Percentiles rank a stretch among this genome's conserved stretches.
phyloP scores from a whole-genome alignment of 2,888 invertebrate species.

The Pandemis cinnamomeana region DNA sequence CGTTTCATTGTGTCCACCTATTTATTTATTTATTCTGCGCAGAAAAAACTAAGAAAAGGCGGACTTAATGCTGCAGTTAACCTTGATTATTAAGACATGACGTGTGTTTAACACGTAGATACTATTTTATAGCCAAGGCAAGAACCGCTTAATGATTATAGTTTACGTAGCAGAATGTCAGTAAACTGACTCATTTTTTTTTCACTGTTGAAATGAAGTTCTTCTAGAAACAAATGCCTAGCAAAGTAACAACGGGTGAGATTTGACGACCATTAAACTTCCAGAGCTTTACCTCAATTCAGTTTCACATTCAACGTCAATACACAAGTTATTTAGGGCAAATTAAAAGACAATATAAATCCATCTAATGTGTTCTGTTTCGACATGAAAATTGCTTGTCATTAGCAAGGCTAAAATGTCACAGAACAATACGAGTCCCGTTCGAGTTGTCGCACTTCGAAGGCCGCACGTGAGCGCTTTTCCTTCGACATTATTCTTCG shows the following conservation, averaged over 20 bases:
- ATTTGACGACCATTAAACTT: background rate
- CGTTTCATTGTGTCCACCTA: constrained; percentile 25
- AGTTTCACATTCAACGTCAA: constrained; percentile 46
- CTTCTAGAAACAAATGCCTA: background rate
- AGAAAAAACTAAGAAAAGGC: constrained; percentile 37
- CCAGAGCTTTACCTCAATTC: constrained; percentile 15
- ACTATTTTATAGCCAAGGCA: background rate
- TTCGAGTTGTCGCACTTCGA: constrained; percentile 56
- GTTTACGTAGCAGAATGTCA: background rate
- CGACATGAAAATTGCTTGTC: constrained; percentile 82
- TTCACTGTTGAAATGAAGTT: background rate
- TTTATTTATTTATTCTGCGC: constrained; percentile 34
- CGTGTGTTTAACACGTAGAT: background rate
- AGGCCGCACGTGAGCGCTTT: constrained; percentile 68
- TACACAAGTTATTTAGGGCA: constrained; percentile 58
- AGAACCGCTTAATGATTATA: background rate
- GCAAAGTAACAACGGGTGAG: background rate
- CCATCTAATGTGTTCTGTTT: constrained; percentile 73
- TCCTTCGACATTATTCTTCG: constrained; percentile 65
- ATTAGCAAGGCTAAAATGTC: constrained; percentile 83
- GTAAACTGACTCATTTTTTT: background rate
- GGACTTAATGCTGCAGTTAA: constrained; percentile 34
- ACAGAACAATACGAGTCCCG: constrained; percentile 79
- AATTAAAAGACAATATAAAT: constrained; percentile 75
- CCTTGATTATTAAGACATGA: constrained; percentile 36